Base-by-base conservation (phyloP, 1,140 invertebrate species). In the Hesperophylax magnus region DNA sequence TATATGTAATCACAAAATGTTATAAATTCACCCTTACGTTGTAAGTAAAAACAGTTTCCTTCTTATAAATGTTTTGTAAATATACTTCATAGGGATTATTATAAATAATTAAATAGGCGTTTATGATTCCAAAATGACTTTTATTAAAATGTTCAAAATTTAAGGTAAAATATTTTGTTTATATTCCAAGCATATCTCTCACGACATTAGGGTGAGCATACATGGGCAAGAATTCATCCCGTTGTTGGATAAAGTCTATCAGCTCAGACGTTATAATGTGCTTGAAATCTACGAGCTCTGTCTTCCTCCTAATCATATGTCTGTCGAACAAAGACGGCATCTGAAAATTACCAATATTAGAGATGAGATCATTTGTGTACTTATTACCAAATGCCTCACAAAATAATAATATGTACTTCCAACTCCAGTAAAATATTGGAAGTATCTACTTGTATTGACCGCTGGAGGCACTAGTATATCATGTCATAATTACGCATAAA, bases 91-190 rank as follows among this genome's bases (percentile, higher is more conserved):
- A 79, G 69, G 58, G 69, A 79, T 71, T 65, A 79, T 74, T 78
- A 82, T 79, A 79, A 76, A 75, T 79, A 82, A 79, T 82, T 69
- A 82, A 82, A 65, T 82, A 82, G 81, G 67, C 76, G 81, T 82
- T 81, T 82, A 82, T 75, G 75, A 81, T 77, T 58, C 69, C 58
- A 76, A 79, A 74, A 34, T 14, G n/a, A 47, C 18, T 24, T 60
- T n/a, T 65, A 27, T 69, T 78, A 31, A 56, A 31, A 17, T 39
- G 6, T n/a, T 31, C 63, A 27, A 67, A 67, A 39, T 15, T 14
- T 20, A 31, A 67, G 24, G 20, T 14, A 24, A 31, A 3, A n/a
- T 2, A 24, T 31, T 8, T 27, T n/a, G 11, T 67, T 67, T 69
- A 34, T 11, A 39, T n/a, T n/a, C 31, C 27, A 14, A 74, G 54